Conservation (phyloP, 2,113 vertebrate species). For the Ammospiza nelsoni region DNA sequence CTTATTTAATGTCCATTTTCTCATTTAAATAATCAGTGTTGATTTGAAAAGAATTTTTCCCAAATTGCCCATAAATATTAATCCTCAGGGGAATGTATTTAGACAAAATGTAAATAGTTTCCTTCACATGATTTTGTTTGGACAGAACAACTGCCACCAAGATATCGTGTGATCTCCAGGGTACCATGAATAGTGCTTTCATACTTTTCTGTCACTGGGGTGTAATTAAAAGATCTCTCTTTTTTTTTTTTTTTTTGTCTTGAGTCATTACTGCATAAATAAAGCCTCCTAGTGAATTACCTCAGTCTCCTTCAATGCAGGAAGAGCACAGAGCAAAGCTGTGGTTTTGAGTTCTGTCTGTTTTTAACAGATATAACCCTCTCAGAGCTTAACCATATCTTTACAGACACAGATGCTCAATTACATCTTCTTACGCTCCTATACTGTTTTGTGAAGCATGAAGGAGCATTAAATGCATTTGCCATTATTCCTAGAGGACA, state of each 20-base stretch:
- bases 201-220: background rate
- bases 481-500: background rate
- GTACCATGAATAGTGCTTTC: slow-evolving; percentile 14
- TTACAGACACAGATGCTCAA: background rate
- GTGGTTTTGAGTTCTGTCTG: background rate
- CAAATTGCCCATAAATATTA: background rate
- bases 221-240: background rate
- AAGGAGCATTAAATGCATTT: background rate
- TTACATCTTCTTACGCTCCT: background rate
- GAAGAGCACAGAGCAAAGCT: background rate
- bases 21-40: background rate
- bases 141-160: background rate
- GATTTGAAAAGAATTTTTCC: background rate
- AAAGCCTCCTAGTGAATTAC: slow-evolving; percentile 4
- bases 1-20: background rate
- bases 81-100: background rate
- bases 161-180: background rate
- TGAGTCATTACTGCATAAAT: background rate
- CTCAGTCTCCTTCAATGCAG: background rate
- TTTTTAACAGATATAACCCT: background rate
- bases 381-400: background rate
- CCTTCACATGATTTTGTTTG: background rate
- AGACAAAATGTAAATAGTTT: background rate
- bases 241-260: background rate
- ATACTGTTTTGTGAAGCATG: background rate